These are phyloP conservation scores for Forbesichthys agassizii DNA, from an alignment of 2,113 vertebrate species.

Conservation along the genomic window DNA sequence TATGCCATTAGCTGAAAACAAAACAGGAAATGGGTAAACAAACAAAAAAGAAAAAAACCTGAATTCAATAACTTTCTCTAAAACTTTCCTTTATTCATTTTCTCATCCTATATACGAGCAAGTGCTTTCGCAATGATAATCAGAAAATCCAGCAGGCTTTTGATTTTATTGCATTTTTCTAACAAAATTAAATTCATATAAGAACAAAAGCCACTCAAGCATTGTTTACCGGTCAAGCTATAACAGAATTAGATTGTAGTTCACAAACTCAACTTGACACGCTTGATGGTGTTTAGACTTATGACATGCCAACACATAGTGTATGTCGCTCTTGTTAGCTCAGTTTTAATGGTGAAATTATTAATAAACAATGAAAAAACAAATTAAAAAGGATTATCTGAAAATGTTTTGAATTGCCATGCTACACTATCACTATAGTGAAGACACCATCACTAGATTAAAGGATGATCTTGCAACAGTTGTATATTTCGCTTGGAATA, in stretches of 20 bases:
- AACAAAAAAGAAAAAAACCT: not conserved
- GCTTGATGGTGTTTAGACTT: too few relatives aligned
- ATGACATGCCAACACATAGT: too few relatives aligned
- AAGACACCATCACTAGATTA: too few relatives aligned
- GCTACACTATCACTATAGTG: too few relatives aligned
- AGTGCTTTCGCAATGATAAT: slow-evolving; percentile 63
- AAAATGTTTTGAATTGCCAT: too few relatives aligned
- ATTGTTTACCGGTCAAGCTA: slow-evolving; percentile 10
- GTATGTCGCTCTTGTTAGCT: too few relatives aligned
- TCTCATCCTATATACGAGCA: slow-evolving; percentile 50
- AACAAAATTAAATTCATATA: slow-evolving; percentile 59
- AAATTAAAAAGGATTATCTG: too few relatives aligned
- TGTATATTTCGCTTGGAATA: too few relatives aligned
- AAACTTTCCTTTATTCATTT: slow-evolving; percentile 52
- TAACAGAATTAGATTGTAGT: not conserved
- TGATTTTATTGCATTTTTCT: slow-evolving; percentile 64
- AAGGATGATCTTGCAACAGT: too few relatives aligned
- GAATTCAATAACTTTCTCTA: slow-evolving; percentile 50
- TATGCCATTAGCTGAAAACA: slow-evolving; percentile 39
- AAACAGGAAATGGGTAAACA: slow-evolving; percentile 21
- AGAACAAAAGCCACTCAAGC: slow-evolving; percentile 7
- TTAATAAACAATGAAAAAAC: too few relatives aligned
- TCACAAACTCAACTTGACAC: too few relatives aligned
- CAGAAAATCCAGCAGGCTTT: slow-evolving; percentile 35
- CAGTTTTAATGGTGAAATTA: too few relatives aligned